Conservation (phyloP, 2,113 vertebrate genomes). For the Nibea coibor region DNA sequence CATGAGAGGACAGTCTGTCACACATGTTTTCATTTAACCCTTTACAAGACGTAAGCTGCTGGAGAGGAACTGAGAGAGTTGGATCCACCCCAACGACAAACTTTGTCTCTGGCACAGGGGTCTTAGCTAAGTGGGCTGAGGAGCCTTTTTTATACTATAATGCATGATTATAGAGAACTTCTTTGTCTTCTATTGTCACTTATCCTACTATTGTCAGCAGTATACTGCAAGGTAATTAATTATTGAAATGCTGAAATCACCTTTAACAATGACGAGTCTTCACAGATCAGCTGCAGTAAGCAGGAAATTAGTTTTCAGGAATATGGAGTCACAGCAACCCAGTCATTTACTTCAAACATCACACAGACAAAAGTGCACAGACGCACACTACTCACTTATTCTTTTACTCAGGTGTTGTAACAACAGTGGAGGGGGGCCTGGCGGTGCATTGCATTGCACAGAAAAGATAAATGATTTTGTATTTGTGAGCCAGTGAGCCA, state of each 20-base stretch:
- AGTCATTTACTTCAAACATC: background rate
- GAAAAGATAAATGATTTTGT: background rate
- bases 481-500: background rate
- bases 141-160: background rate
- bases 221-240: background rate
- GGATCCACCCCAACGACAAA: background rate
- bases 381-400: background rate
- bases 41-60: conserved; percentile 59
- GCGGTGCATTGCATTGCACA: background rate
- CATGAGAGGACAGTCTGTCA: conserved; percentile 45
- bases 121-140: background rate
- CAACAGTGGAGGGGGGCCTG: background rate
- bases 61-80: conserved; percentile 23
- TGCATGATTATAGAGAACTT: background rate
- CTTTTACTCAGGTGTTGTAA: background rate
- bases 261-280: background rate
- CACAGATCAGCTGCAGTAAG: background rate
- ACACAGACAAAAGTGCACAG: background rate
- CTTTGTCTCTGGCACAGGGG: background rate
- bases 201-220: background rate
- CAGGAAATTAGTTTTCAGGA: background rate
- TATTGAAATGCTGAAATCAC: background rate
- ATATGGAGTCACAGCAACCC: background rate
- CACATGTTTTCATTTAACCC: conserved; percentile 78
- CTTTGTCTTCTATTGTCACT: background rate